These are phyloP conservation scores for Otocyon megalotis DNA, from an alignment of 2,113 vertebrate species.

Conservation along the genomic window DNA sequence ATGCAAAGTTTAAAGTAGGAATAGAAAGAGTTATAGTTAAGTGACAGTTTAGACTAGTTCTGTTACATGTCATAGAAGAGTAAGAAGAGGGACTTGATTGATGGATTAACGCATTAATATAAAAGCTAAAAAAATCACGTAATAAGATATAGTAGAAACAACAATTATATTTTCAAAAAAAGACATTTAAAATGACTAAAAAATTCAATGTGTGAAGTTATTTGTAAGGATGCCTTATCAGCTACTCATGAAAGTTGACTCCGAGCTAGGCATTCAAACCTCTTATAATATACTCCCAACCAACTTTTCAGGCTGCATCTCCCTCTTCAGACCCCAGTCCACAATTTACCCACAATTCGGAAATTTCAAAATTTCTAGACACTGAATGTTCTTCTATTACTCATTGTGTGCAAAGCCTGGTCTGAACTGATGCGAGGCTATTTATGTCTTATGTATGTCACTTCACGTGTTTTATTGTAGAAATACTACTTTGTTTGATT, in stretches of 20 bases:
- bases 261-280: background rate
- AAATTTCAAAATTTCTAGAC: constrained; percentile 18
- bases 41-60: constrained; percentile 10
- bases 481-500: constrained; percentile 46
- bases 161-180: constrained; percentile 33
- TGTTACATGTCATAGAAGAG: background rate
- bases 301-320: background rate
- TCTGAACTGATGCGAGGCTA: background rate
- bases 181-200: constrained; percentile 22
- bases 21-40: background rate
- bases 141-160: constrained; percentile 29
- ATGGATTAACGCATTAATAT: background rate
- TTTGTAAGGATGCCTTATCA: background rate
- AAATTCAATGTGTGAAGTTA: background rate
- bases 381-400: background rate
- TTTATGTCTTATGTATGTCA: background rate
- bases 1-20: constrained; percentile 1
- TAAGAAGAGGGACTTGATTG: background rate
- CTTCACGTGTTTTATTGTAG: constrained; percentile 10
- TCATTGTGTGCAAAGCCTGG: constrained; percentile 17
- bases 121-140: constrained; percentile 3
- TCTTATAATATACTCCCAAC: background rate
- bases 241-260: background rate
- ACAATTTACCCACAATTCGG: background rate
- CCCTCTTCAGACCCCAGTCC: background rate